These are phyloP conservation scores for Gastrophryne carolinensis DNA, from an alignment of 2,797 vertebrate species.

Conservation along the genomic window DNA sequence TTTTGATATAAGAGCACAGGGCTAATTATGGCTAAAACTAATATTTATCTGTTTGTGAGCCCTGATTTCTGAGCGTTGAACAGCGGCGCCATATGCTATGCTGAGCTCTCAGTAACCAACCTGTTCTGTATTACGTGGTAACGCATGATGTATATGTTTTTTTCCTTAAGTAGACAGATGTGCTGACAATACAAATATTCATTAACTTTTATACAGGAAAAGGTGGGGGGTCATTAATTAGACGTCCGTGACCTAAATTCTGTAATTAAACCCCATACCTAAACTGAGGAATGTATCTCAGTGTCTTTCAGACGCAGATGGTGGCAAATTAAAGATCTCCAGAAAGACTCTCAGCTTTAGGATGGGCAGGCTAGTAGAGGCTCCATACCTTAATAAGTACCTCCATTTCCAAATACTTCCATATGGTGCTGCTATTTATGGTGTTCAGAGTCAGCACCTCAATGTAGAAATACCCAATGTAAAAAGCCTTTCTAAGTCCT, in stretches of 20 bases:
- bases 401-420: no score
- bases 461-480: no score
- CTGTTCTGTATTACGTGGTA: not conserved
- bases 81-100: not conserved
- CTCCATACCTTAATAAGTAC: no score
- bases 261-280: not conserved
- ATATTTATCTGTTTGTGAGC: constrained; percentile 1
- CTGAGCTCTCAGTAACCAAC: not conserved
- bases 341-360: no score
- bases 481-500: no score
- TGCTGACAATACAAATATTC: constrained; percentile 27
- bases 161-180: constrained; percentile 29
- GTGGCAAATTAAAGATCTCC: no score
- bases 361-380: no score
- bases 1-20: no score
- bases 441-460: no score
- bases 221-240: constrained; percentile 16
- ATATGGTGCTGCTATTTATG: no score
- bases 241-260: constrained; percentile 19
- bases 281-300: not conserved
- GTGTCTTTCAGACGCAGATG: no score
- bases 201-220: not conserved
- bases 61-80: not conserved
- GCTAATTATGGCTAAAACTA: no score
- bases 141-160: constrained; percentile 1